Conservation (phyloP, 2,113 vertebrate genomes). For the Fukomys damarensis region DNA sequence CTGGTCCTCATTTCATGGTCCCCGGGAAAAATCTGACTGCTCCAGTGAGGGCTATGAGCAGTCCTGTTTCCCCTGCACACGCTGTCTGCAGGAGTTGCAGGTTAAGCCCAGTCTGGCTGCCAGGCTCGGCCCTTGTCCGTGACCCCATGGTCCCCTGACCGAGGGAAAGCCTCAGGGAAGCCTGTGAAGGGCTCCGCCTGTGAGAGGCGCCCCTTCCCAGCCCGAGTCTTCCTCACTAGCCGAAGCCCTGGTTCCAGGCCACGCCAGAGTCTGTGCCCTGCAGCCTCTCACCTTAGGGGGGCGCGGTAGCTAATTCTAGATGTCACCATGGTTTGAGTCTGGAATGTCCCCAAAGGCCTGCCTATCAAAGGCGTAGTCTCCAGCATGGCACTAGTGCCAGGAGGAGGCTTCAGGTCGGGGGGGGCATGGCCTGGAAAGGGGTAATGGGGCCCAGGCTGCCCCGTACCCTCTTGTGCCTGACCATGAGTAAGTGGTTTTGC, state of each 20-base stretch:
- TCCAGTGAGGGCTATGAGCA: not conserved
- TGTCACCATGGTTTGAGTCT: not conserved
- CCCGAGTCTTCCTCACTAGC: not conserved
- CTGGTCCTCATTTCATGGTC: rapidly evolving
- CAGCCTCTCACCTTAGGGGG: not conserved
- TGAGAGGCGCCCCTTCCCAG: too few relatives aligned
- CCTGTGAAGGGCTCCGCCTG: not conserved
- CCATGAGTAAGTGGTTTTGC: not conserved
- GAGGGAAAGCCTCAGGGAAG: not conserved
- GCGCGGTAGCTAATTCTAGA: not conserved
- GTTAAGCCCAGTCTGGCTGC: not conserved
- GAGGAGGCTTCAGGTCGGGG: not conserved
- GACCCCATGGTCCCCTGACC: not conserved
- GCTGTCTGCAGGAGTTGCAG: not conserved
- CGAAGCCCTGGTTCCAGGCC: not conserved
- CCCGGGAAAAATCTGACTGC: not conserved
- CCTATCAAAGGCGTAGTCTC: not conserved
- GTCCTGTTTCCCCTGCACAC: not conserved
- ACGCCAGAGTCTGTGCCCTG: not conserved
- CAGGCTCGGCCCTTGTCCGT: not conserved
- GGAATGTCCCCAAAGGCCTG: not conserved
- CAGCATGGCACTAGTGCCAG: not conserved
- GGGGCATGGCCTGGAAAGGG: not conserved
- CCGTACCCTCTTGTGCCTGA: not conserved
- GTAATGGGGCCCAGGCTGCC: not conserved